phyloP scores from a whole-genome alignment of 2,888 invertebrate species.

The Tortricodes alternella region DNA sequence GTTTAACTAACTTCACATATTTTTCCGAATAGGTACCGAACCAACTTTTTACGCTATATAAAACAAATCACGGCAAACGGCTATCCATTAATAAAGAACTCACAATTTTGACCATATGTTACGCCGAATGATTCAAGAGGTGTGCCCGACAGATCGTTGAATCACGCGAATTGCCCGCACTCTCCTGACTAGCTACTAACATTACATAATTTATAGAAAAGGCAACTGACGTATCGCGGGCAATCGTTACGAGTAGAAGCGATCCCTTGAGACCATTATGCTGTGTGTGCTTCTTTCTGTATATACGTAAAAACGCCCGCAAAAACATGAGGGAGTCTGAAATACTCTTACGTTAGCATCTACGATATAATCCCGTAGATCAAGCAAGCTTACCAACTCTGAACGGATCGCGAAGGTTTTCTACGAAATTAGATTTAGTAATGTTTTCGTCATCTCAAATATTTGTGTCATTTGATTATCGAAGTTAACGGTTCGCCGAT shows the following conservation, averaged over 20 bases:
- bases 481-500: slow-evolving; percentile 18
- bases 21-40: too few relatives aligned
- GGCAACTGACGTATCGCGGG: slow-evolving; percentile 1
- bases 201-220: slow-evolving; percentile 8
- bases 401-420: not conserved
- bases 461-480: slow-evolving; percentile 12
- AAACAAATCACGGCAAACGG: not conserved
- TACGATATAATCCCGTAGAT: slow-evolving; percentile 7
- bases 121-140: slow-evolving; percentile 1
- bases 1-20: too few relatives aligned
- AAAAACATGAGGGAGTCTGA: slow-evolving; percentile 1
- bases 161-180: slow-evolving; percentile 17
- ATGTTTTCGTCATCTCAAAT: not conserved
- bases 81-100: not conserved
- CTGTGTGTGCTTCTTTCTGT: not conserved
- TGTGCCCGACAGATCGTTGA: slow-evolving; percentile 4
- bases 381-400: not conserved
- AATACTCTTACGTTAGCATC: not conserved
- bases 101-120: not conserved
- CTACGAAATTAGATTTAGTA: not conserved
- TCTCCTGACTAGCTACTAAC: slow-evolving; percentile 5
- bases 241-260: slow-evolving; percentile 5
- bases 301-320: not conserved
- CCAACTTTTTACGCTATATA: not conserved
- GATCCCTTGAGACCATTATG: slow-evolving; percentile 10